phyloP scores from a whole-genome alignment of 2,888 invertebrate genomes.

The Vesta saturnalis region DNA sequence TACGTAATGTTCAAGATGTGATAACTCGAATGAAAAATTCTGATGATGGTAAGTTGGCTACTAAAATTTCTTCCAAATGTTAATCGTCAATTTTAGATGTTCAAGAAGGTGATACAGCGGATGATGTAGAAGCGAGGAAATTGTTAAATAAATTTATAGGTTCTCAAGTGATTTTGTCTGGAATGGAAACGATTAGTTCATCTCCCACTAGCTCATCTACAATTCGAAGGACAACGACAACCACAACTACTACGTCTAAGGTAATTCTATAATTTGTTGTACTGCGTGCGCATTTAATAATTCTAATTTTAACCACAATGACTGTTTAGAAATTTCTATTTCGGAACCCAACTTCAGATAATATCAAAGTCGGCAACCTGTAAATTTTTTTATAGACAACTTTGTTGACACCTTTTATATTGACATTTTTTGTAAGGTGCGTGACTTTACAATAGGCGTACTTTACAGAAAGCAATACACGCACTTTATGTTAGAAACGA shows the following conservation, averaged over 20 bases:
- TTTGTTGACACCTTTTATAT: background rate
- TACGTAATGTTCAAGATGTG: constrained; percentile 80
- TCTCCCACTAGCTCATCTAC: constrained; percentile 39
- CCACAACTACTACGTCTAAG: constrained; percentile 46
- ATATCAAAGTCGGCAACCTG: constrained; percentile 36
- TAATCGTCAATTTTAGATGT: constrained; percentile 62
- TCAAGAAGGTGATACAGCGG: constrained; percentile 71
- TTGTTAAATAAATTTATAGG: constrained; percentile 86
- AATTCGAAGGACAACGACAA: constrained; percentile 45
- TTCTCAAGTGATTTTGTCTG: constrained; percentile 81
- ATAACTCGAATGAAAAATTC: constrained; percentile 78
- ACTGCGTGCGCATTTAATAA: background rate
- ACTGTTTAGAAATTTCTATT: constrained; percentile 12
- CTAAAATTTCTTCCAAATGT: background rate
- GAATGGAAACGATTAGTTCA: constrained; percentile 69
- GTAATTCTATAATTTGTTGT: constrained; percentile 44
- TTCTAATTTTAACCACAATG: constrained; percentile 10
- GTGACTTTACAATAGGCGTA: too few relatives aligned
- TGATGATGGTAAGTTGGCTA: constrained; percentile 66
- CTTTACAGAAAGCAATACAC: background rate
- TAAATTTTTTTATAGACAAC: constrained; percentile 9
- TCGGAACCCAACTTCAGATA: constrained; percentile 5
- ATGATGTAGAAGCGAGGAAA: constrained; percentile 78
- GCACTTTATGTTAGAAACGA: constrained; percentile 3
- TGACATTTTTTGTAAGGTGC: too few relatives aligned